Conservation (phyloP, 1,140 invertebrate genomes). For the Zaprionus nigranus region DNA sequence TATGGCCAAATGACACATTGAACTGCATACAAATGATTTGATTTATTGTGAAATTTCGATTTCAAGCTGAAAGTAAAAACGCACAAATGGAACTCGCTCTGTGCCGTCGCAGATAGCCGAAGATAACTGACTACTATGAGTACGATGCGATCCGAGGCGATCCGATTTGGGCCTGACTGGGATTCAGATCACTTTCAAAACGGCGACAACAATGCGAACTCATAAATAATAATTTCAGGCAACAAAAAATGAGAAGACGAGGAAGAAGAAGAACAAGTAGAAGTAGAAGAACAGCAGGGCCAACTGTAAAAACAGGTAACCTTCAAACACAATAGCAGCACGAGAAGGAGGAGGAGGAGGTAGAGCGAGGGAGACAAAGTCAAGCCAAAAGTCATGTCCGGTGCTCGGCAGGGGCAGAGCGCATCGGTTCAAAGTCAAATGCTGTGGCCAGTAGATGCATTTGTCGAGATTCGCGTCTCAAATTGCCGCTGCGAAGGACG, state of each 20-base stretch:
- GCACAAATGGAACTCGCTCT: conserved; percentile 29
- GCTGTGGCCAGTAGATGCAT: conserved; percentile 60
- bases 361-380: conserved; percentile 38
- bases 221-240: conserved; percentile 79
- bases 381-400: conserved; percentile 78
- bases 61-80: conserved; percentile 76
- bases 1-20: conserved; percentile 61
- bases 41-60: conserved; percentile 69
- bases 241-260: conserved; percentile 40
- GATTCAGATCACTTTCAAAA: conserved; percentile 72
- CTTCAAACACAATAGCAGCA: conserved; percentile 65
- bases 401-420: conserved; percentile 8
- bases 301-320: conserved; percentile 82
- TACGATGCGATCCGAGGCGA: conserved; percentile 7
- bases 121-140: conserved; percentile 33
- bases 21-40: conserved; percentile 53
- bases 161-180: conserved; percentile 28
- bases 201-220: conserved; percentile 77
- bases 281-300: conserved; percentile 16
- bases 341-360: conserved; percentile 6
- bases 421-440: conserved; percentile 65
- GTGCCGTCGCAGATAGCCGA: conserved; percentile 25
- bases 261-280: conserved; percentile 8
- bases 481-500: conserved; percentile 78
- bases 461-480: conserved; percentile 68